These are phyloP conservation scores for Lontra canadensis DNA, from an alignment of 2,113 vertebrate species.

Conservation along the genomic window DNA sequence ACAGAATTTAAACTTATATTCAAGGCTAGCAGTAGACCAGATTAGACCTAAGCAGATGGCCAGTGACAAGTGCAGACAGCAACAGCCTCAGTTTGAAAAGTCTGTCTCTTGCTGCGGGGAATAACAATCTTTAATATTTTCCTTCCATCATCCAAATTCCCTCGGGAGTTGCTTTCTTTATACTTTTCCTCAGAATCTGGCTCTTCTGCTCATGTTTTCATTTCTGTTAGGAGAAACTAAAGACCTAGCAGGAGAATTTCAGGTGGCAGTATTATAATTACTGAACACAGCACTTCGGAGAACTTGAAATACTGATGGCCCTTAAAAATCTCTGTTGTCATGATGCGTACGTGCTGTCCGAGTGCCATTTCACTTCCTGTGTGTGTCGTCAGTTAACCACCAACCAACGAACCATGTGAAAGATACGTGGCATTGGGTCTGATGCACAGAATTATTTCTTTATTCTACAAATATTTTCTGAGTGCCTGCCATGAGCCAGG, in stretches of 20 bases:
- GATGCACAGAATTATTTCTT: neutral
- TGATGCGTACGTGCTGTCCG: neutral
- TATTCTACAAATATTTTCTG: neutral
- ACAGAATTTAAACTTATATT: slow-evolving; percentile 26
- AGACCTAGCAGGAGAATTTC: slow-evolving; percentile 26
- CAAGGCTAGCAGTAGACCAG: slow-evolving; percentile 34
- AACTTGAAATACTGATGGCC: neutral
- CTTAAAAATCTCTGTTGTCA: neutral
- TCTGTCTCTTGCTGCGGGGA: slow-evolving; percentile 16
- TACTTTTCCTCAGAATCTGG: slow-evolving; percentile 39
- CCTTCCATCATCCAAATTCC: slow-evolving; percentile 29
- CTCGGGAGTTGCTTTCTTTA: slow-evolving; percentile 41
- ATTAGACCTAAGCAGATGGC: slow-evolving; percentile 64
- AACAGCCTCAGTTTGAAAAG: neutral
- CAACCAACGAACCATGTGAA: neutral
- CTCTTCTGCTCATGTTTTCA: slow-evolving; percentile 44
- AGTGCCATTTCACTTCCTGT: neutral
- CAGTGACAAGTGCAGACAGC: slow-evolving; percentile 52
- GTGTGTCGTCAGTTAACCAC: neutral
- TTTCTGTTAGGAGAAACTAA: slow-evolving; percentile 31
- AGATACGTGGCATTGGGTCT: neutral
- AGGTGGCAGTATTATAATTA: neutral
- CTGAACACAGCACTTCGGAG: neutral
- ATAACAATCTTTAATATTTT: slow-evolving; percentile 63
- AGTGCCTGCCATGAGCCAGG: neutral